These are phyloP conservation scores for Nasua narica DNA, from an alignment of 2,797 vertebrate species.

Conservation along the genomic window DNA sequence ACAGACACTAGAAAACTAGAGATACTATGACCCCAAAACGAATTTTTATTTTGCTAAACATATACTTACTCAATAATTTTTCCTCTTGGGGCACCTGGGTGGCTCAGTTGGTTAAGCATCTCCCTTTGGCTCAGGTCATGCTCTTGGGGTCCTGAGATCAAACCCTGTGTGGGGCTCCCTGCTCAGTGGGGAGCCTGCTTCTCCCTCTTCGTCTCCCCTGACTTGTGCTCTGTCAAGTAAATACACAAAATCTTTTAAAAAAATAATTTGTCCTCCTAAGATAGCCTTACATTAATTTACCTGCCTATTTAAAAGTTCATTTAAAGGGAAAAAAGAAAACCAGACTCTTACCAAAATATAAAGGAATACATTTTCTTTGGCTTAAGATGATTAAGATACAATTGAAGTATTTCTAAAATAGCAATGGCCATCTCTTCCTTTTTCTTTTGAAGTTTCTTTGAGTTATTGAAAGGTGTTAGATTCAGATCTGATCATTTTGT, in stretches of 20 bases:
- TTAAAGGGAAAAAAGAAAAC: not conserved
- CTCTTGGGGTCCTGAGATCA: no score
- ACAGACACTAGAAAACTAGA: slow-evolving; percentile 40
- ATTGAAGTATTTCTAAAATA: slow-evolving; percentile 13
- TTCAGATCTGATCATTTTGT: slow-evolving; percentile 40
- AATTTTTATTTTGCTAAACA: slow-evolving; percentile 43
- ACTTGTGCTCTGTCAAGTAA: no score
- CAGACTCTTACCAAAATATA: not conserved
- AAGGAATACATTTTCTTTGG: slow-evolving; percentile 33
- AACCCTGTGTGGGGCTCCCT: no score
- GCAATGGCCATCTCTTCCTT: slow-evolving; percentile 14
- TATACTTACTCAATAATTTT: slow-evolving; percentile 35
- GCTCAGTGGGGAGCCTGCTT: no score
- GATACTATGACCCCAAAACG: not conserved
- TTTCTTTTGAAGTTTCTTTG: not conserved
- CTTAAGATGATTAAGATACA: slow-evolving; percentile 33
- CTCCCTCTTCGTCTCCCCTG: no score
- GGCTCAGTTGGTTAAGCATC: no score
- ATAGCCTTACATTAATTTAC: slow-evolving; percentile 10
- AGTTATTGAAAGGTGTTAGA: slow-evolving; percentile 27
- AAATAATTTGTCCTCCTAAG: slow-evolving; percentile 51
- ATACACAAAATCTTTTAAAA: not conserved
- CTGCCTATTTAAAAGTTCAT: not conserved
- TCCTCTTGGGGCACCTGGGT: not conserved
- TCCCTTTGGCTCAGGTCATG: no score